A percentile compares a stretch with the other conserved stretches of the same genome.
Evolutionary conservation across 2,113 vertebrate genomes (phyloP).

Genomic region (Cottus gobio): DNA sequence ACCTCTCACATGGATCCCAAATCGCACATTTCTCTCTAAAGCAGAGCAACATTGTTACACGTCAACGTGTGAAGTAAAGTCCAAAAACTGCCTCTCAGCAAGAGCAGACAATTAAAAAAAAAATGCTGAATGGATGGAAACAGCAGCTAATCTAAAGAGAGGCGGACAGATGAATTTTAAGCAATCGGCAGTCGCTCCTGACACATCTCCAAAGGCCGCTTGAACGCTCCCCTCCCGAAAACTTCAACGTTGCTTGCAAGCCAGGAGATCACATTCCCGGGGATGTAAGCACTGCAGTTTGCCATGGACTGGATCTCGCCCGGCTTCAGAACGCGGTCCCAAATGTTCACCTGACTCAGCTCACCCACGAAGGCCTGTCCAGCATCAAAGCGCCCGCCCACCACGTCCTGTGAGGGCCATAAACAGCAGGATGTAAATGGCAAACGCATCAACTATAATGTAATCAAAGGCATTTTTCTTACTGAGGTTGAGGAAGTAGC

Average conservation of each 20-base stretch:
- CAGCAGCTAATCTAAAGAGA: slow-evolving; percentile 4
- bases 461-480: slow-evolving; percentile 25
- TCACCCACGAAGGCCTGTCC: slow-evolving; percentile 98
- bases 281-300: slow-evolving; percentile 93
- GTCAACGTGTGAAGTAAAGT: background rate
- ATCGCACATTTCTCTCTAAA: background rate
- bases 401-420: slow-evolving; percentile 87
- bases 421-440: slow-evolving; percentile 48
- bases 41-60: slow-evolving; percentile 15
- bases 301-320: slow-evolving; percentile 91
- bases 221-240: slow-evolving; percentile 91
- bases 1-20: slow-evolving; percentile 20
- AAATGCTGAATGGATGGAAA: slow-evolving; percentile 27
- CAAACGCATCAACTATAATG: slow-evolving; percentile 12
- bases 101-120: background rate
- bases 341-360: slow-evolving; percentile 97
- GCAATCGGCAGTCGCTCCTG: slow-evolving; percentile 90
- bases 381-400: slow-evolving; percentile 96
- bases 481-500: background rate
- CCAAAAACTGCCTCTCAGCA: background rate
- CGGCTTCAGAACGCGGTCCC: slow-evolving; percentile 93
- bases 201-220: slow-evolving; percentile 92
- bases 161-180: slow-evolving; percentile 72
- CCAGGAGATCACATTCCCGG: slow-evolving; percentile 96
- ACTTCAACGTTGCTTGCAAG: slow-evolving; percentile 92